phyloP scores from a whole-genome alignment of 1,140 invertebrate genomes.

The Piezodorus guildinii region DNA sequence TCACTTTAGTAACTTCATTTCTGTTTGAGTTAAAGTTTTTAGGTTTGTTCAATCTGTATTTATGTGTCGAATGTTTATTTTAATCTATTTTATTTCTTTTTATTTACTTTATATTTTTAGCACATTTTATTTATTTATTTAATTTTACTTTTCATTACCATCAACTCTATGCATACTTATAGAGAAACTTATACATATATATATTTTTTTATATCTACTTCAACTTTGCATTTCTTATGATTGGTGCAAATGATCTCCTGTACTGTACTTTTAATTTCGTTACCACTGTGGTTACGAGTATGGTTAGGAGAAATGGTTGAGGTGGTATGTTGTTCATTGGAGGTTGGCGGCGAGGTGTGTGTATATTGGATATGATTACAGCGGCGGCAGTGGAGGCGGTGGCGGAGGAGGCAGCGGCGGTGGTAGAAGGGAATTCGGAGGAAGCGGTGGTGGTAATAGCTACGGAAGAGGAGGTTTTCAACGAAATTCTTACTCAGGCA shows the following conservation, averaged over 20 bases:
- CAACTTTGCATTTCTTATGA: background rate
- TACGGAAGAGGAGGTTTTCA: slow-evolving; percentile 35
- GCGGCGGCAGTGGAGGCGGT: slow-evolving; percentile 10
- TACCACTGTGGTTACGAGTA: background rate
- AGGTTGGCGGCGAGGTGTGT: slow-evolving; percentile 13
- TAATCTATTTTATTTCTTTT: no score
- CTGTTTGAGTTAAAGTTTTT: no score
- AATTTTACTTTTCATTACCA: no score
- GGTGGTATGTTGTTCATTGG: slow-evolving; percentile 18
- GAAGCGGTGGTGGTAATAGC: slow-evolving; percentile 20
- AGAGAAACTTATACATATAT: no score
- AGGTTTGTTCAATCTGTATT: no score
- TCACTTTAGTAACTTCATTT: no score
- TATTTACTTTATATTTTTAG: no score
- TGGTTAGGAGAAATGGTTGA: background rate
- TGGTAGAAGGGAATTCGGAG: slow-evolving; percentile 25
- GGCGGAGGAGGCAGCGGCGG: slow-evolving; percentile 22
- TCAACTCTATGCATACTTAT: no score
- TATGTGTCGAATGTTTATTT: no score
- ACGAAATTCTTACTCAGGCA: slow-evolving; percentile 24
- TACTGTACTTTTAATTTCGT: background rate
- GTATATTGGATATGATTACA: slow-evolving; percentile 19
- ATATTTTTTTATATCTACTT: no score
- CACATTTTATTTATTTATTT: no score
- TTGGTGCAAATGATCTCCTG: background rate